Evolutionary conservation across 2,888 invertebrate genomes (phyloP), one percentile per base, ranked within the genome.

Genomic region (Selenia dentaria): DNA sequence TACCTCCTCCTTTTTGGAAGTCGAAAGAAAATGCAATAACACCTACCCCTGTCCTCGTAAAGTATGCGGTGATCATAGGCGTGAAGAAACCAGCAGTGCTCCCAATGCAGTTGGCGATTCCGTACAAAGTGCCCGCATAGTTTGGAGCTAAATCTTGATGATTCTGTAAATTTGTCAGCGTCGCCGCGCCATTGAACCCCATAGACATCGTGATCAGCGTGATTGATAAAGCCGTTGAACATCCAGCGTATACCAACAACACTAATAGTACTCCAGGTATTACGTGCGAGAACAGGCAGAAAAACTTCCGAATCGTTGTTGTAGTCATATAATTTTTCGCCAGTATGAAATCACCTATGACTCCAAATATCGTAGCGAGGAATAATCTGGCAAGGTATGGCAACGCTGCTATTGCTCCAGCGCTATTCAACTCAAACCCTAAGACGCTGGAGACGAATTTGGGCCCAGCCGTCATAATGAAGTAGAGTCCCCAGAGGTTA

Each of bases 81-180:
- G 95, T 93, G 49, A 96, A 93, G 67, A 96, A 94, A 4, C 95
- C 95, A 6, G 95, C 92, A 0, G 93, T 92, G 32, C 93, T 93
- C 16, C 95, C 95, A 13, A 95, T 76, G 54, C 94, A 94, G 63
- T 95, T 96, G 32, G 95, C 94, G n/a, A 95, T 93, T 6, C 96
- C 96, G 62, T 95, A 96, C 13, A 96, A 76, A 6, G 94, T 94
- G 2, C 95, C 96, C 0, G 96, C 96, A 69, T 92, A 96, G 67
- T 95, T 95, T 0, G 95, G 95, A 0, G 96, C 94, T 39, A 96
- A 80, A 74, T 96, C 96, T 74, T 96, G 96, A 45, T 94, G 91
- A 54, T 93, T 93, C 65, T 93, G 92, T 52, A 93, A 77, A 67
- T 93, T 93, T 0, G 93, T 92, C 42, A 92, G 70, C 0, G 93